These are phyloP conservation scores for Dendrocincla fuliginosa DNA, from an alignment of 2,797 vertebrate genomes.

Conservation along the genomic window DNA sequence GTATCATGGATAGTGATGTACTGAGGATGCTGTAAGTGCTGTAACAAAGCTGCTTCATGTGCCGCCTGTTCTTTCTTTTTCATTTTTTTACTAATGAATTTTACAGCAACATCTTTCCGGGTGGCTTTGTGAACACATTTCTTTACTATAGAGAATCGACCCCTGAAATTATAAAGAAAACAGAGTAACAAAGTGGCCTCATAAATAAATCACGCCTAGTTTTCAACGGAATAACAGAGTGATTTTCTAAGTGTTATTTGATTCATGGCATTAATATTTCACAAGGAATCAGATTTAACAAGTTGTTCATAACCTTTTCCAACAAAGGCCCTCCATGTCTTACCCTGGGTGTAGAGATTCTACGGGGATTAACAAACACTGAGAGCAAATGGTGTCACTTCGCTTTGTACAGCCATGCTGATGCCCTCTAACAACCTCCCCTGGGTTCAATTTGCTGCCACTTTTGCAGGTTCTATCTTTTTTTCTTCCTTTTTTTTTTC, in stretches of 20 bases:
- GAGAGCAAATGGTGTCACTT: not conserved
- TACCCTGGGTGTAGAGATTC: not conserved
- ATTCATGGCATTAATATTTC: slow-evolving; percentile 42
- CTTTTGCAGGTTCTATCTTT: not conserved
- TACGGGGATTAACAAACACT: slow-evolving; percentile 7
- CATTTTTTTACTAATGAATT: slow-evolving; percentile 97
- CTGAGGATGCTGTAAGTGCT: slow-evolving; percentile 90
- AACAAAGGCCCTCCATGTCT: not conserved
- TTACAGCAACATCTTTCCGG: slow-evolving; percentile 94
- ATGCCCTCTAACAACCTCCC: slow-evolving; percentile 42
- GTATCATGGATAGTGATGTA: slow-evolving; percentile 89
- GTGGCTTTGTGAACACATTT: slow-evolving; percentile 92
- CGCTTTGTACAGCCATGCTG: slow-evolving; percentile 6
- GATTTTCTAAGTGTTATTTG: not conserved
- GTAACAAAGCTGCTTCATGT: slow-evolving; percentile 90
- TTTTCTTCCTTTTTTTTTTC: not conserved
- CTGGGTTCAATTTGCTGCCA: slow-evolving; percentile 37
- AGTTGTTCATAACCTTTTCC: slow-evolving; percentile 30
- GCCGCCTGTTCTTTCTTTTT: slow-evolving; percentile 96
- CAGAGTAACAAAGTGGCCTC: not conserved
- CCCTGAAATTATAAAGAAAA: slow-evolving; percentile 74
- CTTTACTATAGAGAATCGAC: slow-evolving; percentile 94
- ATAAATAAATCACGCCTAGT: not conserved
- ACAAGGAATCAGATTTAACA: slow-evolving; percentile 19
- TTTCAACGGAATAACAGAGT: not conserved